Percentiles rank a stretch among this genome's conserved stretches.
phyloP scores from a whole-genome alignment of 2,888 invertebrate genomes.

The Hypomecis atomaria region DNA sequence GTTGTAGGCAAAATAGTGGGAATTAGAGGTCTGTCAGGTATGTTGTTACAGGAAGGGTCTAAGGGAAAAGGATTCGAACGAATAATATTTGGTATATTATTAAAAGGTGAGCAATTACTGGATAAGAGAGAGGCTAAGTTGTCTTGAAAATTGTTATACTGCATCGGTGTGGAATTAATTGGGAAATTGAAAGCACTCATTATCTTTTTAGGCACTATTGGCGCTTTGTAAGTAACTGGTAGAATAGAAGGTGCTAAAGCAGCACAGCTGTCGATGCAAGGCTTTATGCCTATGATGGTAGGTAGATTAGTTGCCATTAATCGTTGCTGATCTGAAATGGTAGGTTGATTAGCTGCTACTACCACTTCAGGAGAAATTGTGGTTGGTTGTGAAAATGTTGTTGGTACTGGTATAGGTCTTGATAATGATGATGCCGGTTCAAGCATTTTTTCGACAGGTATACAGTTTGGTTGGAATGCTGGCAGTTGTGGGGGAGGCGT shows the following conservation, averaged over 20 bases:
- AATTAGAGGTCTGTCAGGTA: background rate
- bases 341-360: background rate
- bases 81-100: background rate
- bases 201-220: conserved; percentile 11
- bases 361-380: background rate
- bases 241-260: background rate
- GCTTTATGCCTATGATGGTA: background rate
- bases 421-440: background rate
- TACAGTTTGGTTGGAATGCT: background rate
- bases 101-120: background rate
- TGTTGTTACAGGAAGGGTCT: background rate
- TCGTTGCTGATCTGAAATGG: background rate
- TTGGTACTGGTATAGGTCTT: background rate
- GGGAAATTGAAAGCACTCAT: conserved; percentile 6
- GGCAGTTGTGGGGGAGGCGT: background rate
- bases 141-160: conserved; percentile 4
- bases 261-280: background rate
- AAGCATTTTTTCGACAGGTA: background rate
- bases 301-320: too few relatives aligned
- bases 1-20: background rate
- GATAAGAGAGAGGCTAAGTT: background rate
- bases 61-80: background rate
- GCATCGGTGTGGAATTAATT: background rate
- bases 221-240: conserved; percentile 5
- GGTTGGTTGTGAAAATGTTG: background rate